These are phyloP conservation scores for Coelinius sp. DNA, from an alignment of 2,888 invertebrate genomes.

Conservation along the genomic window DNA sequence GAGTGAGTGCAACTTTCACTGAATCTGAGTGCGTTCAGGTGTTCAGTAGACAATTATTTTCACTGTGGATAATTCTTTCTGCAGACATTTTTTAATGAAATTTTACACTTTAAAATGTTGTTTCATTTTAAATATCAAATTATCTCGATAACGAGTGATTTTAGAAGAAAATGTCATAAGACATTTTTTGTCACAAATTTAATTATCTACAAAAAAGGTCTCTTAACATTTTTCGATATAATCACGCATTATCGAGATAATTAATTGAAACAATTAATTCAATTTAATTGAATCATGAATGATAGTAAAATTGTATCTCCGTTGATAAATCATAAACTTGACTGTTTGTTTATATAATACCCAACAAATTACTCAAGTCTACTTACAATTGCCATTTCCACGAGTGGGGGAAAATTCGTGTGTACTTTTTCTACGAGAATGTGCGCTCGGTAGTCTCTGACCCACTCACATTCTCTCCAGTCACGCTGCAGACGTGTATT, in stretches of 20 bases:
- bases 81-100: neutral
- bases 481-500: slow-evolving; percentile 57
- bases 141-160: too few relatives aligned
- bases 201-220: too few relatives aligned
- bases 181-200: too few relatives aligned
- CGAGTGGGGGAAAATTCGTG: slow-evolving; percentile 13
- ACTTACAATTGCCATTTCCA: slow-evolving; percentile 3
- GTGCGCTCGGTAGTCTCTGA: slow-evolving; percentile 63
- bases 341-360: neutral
- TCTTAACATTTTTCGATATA: too few relatives aligned
- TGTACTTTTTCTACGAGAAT: slow-evolving; percentile 37
- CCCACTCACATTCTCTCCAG: slow-evolving; percentile 69
- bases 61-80: neutral
- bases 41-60: neutral
- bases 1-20: slow-evolving; percentile 34
- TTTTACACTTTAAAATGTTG: too few relatives aligned
- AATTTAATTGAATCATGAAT: neutral
- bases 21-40: neutral
- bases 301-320: neutral
- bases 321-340: neutral
- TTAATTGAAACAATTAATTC: neutral
- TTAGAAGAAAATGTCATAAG: too few relatives aligned
- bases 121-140: too few relatives aligned
- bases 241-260: too few relatives aligned
- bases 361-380: neutral